Base-by-base conservation (phyloP, 2,888 invertebrate species). In the Eurois occulta region DNA sequence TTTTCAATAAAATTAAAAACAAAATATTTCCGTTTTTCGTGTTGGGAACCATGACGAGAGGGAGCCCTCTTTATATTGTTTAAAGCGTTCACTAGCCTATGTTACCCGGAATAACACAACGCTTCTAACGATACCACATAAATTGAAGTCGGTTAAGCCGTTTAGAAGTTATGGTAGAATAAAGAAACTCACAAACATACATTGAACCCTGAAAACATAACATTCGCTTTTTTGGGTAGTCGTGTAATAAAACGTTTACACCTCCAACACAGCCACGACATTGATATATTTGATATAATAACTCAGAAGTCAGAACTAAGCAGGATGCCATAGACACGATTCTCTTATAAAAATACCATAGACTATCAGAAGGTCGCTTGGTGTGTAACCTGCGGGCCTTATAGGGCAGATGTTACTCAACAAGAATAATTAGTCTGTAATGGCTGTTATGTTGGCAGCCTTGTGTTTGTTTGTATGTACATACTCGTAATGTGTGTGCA, bases 321-420 rank as follows among this genome's bases (percentile, higher is more conserved):
- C 46, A 78, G 67, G 70, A 84, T 78, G 65, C 65, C 67, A 86
- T 58, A 84, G 65, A 78, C 78, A 75, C 79, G 71, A 86, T 46
- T 72, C 65, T 72, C 7, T 28, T 72, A 73, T 71, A 77, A 81
- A 83, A 84, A 84, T 55, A 78, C 84, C 86, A 83, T 86, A 86
- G 70, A 65, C 62, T 28, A 64, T 60, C 48, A 52, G 76, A 86
- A 86, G 86, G 84, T 77, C 85, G 43, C 38, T 52, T 13, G 75
- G 70, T 78, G 18, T 77, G 38, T 75, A 78, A 80, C 78, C 75
- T 86, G 70, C 55, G 48, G 68, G 62, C 81, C 77, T 77, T 83
- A 83, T 76, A 85, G 77, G 85, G 86, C 84, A 86, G 78, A 86
- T 84, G 84, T 84, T 86, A 87, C 84, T 78, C 79, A 84, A 89